phyloP scores from a whole-genome alignment of 2,797 vertebrate genomes.

The Hyperoplus immaculatus region DNA sequence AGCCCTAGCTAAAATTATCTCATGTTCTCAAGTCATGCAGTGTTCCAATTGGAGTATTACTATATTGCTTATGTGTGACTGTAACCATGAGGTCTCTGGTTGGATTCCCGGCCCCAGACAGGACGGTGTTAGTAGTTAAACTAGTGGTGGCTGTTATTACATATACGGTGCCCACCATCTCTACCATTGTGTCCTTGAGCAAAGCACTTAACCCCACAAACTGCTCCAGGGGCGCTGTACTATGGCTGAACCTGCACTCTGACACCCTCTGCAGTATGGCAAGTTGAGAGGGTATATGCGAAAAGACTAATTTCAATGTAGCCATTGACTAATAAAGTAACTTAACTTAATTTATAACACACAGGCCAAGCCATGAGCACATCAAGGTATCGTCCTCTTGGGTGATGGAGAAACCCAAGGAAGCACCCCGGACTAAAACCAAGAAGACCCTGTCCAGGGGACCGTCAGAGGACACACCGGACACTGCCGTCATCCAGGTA shows the following conservation, averaged over 20 bases:
- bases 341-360: slow-evolving; percentile 17
- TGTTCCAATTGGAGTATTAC: not conserved
- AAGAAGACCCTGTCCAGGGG: slow-evolving; percentile 86
- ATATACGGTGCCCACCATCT: too few species aligned
- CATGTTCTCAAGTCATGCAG: not conserved
- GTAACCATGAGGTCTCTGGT: not conserved
- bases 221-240: too few species aligned
- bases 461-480: slow-evolving; percentile 89
- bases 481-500: slow-evolving; percentile 75
- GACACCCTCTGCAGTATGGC: too few species aligned
- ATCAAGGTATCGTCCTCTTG: slow-evolving; percentile 88
- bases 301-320: too few species aligned
- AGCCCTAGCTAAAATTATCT: not conserved
- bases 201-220: too few species aligned
- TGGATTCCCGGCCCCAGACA: too few species aligned
- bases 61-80: slow-evolving; percentile 26
- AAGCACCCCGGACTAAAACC: slow-evolving; percentile 75
- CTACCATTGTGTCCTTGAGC: too few species aligned
- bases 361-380: slow-evolving; percentile 82
- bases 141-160: too few species aligned
- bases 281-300: too few species aligned
- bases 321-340: too few species aligned
- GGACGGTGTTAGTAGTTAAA: too few species aligned
- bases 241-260: too few species aligned
- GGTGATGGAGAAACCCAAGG: slow-evolving; percentile 89